phyloP scores from a whole-genome alignment of 2,113 vertebrate species.

The Platichthys stellatus region DNA sequence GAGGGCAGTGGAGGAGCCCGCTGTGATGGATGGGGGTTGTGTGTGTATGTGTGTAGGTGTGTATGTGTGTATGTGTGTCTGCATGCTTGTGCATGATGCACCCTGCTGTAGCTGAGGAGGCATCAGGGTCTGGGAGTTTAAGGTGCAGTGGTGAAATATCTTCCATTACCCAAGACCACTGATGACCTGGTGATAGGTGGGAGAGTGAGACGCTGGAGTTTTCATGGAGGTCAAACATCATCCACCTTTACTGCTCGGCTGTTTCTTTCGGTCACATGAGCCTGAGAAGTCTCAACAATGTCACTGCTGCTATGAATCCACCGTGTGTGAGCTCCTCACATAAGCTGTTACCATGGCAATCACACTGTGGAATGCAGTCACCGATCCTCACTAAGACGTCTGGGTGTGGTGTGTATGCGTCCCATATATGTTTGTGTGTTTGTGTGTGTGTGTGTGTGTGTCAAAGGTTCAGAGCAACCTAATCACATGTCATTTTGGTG shows the following conservation, averaged over 20 bases:
- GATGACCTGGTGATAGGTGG: constrained; percentile 40
- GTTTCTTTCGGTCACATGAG: constrained; percentile 52
- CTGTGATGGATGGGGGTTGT: constrained; percentile 38
- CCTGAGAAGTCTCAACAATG: constrained; percentile 53
- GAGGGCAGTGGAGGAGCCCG: constrained; percentile 36
- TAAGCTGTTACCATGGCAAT: constrained; percentile 67
- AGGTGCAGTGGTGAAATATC: not conserved
- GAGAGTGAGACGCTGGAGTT: constrained; percentile 9
- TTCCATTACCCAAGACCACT: constrained; percentile 45
- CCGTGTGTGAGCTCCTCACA: constrained; percentile 38
- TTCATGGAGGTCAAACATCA: constrained; percentile 48
- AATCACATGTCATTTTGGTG: constrained; percentile 68
- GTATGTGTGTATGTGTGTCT: constrained; percentile 22
- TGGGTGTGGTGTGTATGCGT: constrained; percentile 22
- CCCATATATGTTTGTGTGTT: constrained; percentile 18
- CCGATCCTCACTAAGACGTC: constrained; percentile 46
- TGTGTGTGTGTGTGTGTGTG: constrained; percentile 18
- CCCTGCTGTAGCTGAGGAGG: not conserved
- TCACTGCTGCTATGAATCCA: constrained; percentile 20
- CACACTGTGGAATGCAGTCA: constrained; percentile 70
- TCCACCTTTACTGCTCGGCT: constrained; percentile 38
- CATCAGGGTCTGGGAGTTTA: constrained; percentile 45
- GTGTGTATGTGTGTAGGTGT: constrained; percentile 11
- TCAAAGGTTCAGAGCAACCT: constrained; percentile 49
- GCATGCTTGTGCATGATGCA: not conserved